Base-by-base conservation (phyloP, 2,888 invertebrate species). In the Eremobia ochroleuca region DNA sequence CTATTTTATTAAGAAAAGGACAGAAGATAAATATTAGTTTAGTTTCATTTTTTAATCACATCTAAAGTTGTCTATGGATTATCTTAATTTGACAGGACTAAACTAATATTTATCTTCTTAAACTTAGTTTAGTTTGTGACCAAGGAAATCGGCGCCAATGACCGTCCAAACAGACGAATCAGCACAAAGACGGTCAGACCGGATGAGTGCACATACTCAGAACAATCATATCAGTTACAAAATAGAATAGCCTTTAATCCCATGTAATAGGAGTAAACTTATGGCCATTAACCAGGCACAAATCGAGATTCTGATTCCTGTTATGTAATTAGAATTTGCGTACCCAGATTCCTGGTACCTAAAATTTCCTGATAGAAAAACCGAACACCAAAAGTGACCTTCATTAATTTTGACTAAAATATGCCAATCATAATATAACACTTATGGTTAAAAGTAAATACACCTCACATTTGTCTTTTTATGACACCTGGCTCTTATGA, bases 371-470 rank as follows among this genome's bases (percentile, higher is more conserved):
- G 21, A 13, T 58, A 58, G 6, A 15, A 58, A 58, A 58, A 15
- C 13, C 5, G 13, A 58, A 58, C 11, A 61, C 34, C 21, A 34
- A 59, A 31, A 31, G 18, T 31, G 0, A 61, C 3, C 3, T n/a
- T n/a, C 21, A 28, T 46, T 11, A n/a, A 34, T 34, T 52, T 28
- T 3, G 2, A 6, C 31, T 52, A 55, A 55, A 43, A 55, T 46
- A 52, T 34, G 8, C 15, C 52, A 18, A 65, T 34, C 28, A 15
- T 55, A 55, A 69, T 62, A 11, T 55, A 43, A 37, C 46, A 46
- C 13, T n/a, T 28, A 31, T 31, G n/a, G 6, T 43, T 34, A 49
- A 68, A 76, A 52, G 13, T 62, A 61, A 69, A 76, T 58, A 73
- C 25, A 62, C 28, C 8, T 43, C 31, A 68, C 49, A 25, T 76